phyloP scores from a whole-genome alignment of 92 coral and sea anemone species.

The Porites evermanni region DNA sequence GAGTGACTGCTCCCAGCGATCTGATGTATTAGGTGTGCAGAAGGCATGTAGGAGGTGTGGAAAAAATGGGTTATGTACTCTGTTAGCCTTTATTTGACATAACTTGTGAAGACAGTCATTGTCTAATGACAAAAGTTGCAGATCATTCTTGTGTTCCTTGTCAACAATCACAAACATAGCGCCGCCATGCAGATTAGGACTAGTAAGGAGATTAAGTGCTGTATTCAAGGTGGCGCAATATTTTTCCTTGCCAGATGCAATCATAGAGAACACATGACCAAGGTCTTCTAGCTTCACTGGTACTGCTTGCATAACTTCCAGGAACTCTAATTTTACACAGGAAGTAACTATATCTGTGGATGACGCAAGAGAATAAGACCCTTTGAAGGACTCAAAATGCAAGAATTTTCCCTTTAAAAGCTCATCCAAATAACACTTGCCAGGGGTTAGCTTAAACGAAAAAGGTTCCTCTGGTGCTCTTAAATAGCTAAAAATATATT shows the following conservation, averaged over 20 bases:
- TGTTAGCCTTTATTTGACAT: not conserved
- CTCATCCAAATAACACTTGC: constrained; percentile 10
- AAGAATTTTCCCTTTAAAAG: not conserved
- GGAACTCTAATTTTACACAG: constrained; percentile 5
- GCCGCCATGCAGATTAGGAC: constrained; percentile 4
- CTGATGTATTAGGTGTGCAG: not conserved
- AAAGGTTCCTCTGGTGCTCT: not conserved
- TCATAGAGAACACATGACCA: not conserved
- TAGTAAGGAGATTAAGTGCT: constrained; percentile 3
- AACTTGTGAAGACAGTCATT: not conserved
- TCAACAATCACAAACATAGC: constrained; percentile 19
- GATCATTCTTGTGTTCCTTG: constrained; percentile 14
- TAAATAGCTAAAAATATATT: not conserved
- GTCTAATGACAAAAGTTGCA: constrained; percentile 2
- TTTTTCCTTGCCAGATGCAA: not conserved
- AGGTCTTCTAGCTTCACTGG: constrained; percentile 23
- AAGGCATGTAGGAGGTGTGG: not conserved
- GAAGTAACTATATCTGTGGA: constrained; percentile 26
- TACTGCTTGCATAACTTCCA: constrained; percentile 29
- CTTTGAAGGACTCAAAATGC: not conserved
- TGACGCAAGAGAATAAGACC: not conserved
- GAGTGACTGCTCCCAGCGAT: not conserved
- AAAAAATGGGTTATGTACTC: not conserved
- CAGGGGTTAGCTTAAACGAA: not conserved
- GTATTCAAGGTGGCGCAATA: constrained; percentile 9